Evolutionary conservation across 2,888 invertebrate species (phyloP).

Genomic region (Drosophila mimetica): DNA sequence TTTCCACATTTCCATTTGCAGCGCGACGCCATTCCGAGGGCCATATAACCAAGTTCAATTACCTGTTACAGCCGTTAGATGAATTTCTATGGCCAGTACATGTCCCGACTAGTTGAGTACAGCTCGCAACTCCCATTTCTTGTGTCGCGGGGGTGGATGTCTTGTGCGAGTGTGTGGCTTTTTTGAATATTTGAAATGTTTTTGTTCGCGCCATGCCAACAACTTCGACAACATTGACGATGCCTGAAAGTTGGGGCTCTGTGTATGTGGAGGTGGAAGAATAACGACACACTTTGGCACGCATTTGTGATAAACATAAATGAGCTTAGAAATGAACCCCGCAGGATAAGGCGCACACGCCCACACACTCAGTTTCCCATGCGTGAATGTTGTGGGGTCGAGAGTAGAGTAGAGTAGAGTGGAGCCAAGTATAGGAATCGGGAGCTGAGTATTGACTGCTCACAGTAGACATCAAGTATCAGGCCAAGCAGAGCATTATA

Average conservation of each 20-base stretch:
- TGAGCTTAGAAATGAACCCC: constrained; percentile 84
- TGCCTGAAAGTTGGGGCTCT: constrained; percentile 22
- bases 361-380: constrained; percentile 17
- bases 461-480: constrained; percentile 77
- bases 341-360: constrained; percentile 74
- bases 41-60: constrained; percentile 83
- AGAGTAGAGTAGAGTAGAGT: neutral
- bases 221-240: constrained; percentile 28
- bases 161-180: constrained; percentile 39
- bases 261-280: constrained; percentile 49
- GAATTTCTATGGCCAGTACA: constrained; percentile 83
- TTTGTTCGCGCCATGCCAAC: constrained; percentile 64
- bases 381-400: constrained; percentile 44
- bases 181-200: constrained; percentile 81
- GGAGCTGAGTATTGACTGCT: constrained; percentile 47
- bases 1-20: constrained; percentile 46
- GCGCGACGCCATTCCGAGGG: constrained; percentile 65
- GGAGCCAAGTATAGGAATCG: neutral
- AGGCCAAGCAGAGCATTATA: constrained; percentile 82
- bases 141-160: neutral
- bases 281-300: constrained; percentile 82
- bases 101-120: constrained; percentile 76
- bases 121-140: constrained; percentile 17
- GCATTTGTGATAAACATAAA: constrained; percentile 85
- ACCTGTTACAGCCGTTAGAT: constrained; percentile 84